Evolutionary conservation across 2,113 vertebrate species (phyloP).

Genomic region (Copsychus sechellarum): DNA sequence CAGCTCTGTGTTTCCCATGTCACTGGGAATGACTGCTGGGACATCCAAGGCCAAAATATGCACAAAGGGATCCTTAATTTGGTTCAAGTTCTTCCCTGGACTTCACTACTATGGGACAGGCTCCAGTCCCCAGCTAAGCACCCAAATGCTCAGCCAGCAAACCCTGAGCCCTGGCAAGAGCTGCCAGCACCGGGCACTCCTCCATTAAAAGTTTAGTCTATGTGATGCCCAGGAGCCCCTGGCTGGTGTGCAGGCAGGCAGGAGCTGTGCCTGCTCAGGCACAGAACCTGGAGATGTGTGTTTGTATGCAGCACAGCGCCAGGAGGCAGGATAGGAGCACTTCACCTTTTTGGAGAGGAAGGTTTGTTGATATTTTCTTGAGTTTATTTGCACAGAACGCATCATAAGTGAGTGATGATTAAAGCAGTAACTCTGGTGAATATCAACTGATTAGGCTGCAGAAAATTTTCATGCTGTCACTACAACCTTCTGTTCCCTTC

Average conservation of each 20-base stretch:
- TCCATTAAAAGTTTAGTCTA: neutral
- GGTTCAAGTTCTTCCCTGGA: neutral
- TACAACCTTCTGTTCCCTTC: neutral
- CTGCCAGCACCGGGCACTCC: neutral
- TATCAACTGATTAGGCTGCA: neutral
- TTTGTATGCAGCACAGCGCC: accelerated
- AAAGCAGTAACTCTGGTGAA: slow-evolving; percentile 5
- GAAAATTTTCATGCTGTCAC: neutral
- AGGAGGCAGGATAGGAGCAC: neutral
- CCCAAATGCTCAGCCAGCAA: neutral
- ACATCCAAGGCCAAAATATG: neutral
- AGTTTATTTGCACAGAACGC: neutral
- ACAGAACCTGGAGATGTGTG: accelerated
- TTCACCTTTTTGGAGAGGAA: neutral
- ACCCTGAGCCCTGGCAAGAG: accelerated
- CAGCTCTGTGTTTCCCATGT: neutral
- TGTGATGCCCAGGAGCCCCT: neutral
- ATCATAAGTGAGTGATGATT: slow-evolving; percentile 22
- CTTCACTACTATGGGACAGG: neutral
- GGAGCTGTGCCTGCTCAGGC: neutral
- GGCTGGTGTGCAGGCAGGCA: neutral
- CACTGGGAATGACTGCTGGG: neutral
- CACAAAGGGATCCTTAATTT: neutral
- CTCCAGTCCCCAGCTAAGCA: neutral
- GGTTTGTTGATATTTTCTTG: slow-evolving; percentile 14